Evolutionary conservation across 1,140 invertebrate genomes (phyloP), one percentile per base, ranked within the genome.

Genomic region (Chlorops oryzae): DNA sequence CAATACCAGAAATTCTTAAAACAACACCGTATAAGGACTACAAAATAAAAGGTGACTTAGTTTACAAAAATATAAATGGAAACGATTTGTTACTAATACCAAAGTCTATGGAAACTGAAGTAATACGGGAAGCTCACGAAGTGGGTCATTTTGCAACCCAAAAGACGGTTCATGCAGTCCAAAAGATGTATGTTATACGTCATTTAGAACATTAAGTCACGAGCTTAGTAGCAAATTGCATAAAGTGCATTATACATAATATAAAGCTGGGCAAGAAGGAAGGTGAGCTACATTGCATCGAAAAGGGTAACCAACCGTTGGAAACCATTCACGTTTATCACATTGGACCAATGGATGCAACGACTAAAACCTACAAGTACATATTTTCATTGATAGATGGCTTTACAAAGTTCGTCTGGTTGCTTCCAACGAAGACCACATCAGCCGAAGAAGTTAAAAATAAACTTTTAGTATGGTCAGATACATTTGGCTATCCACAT

Each of bases 341-440:
- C 28, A 6, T 55, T 13, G 72, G 73, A 46, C 74, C 72, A 9
- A 34, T 74, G 7, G 38, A 48, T 18, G 35, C 53, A 15, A 66
- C 66, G 0, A 55, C 54, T 12, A 75, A 74, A 34, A 52, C 57
- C n/a, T 75, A 75, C 47, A 61, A 63, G 17, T 57, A 73, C 53
- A 59, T 74, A 6, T 59, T 75, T 0, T 61, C 55, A 0, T 47
- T 75, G 0, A 48, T 73, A 4, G 71, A 74, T 52, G 65, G 48
- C 1, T 74, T 73, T 56, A 61, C 63, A 3, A 74, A 74, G 28
- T 75, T 73, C 56, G 50, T 59, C 5, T 45, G 43, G 43, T 32
- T 45, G 23, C 20, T 12, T 18, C 43, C 25, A 15, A 45, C 43
- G 12, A 32, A 45, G 43, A 47, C 46, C 23, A 73, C 40, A 42